Base-by-base conservation (phyloP, 2,888 invertebrate genomes). In the Caradrina kadenii region DNA sequence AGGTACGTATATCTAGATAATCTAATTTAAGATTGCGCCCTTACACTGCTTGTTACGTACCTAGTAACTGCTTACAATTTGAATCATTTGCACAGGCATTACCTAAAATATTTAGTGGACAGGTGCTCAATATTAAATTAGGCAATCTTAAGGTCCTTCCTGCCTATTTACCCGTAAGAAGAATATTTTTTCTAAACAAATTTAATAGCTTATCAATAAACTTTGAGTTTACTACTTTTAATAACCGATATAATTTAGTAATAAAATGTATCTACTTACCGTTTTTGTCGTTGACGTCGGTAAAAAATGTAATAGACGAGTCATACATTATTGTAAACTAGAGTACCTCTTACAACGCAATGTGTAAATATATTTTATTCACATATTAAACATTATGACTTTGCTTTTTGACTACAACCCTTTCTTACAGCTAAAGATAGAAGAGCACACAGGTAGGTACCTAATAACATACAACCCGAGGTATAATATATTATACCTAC, bases 331-430 rank as follows among this genome's bases (percentile, higher is more conserved):
- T 63, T 73, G 49, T 81, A 71, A 66, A 45, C 45, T 45, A 45
- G 22, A 19, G 68, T 76, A 79, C 63, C 65, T 81, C 70, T 71
- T 63, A 70, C n/a, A 81, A 80, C 77, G 64, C 65, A 82, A 82
- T 81, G 81, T 86, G 86, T 87, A 86, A 82, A 84, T 83, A 79
- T 78, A 77, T 67, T 78, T 76, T 69, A 69, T 77, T 78, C 65
- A 73, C 65, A 69, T 69, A 73, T 52, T 63, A 60, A 63, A 19
- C 53, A 67, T 13, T 17, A n/a, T 19, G 59, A 10, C 58, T 73
- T 79, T 72, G 4, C 21, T 56, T 76, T 67, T 63, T 45, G 17
- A 39, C 45, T 21, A 39, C 11, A 19, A 35, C 3, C 45, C 45
- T 17, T 45, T 45, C 15, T 26, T 50, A 26, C 7, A 31, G 49